phyloP scores from a whole-genome alignment of 2,797 vertebrate species.

The Sebastes minor region DNA sequence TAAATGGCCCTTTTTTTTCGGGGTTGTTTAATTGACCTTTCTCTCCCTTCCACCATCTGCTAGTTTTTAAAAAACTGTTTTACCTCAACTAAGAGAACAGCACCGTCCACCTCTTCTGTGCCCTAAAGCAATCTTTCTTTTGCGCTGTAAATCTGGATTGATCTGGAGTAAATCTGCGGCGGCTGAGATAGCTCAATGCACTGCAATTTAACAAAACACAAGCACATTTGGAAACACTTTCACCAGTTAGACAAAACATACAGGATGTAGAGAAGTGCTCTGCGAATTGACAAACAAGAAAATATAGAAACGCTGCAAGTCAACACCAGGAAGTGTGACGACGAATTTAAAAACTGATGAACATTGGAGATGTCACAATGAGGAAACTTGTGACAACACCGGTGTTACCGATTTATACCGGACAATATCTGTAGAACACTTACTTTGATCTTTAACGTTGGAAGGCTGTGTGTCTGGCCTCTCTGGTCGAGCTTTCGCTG shows the following conservation, averaged over 20 bases:
- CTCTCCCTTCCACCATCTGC: conserved; percentile 10
- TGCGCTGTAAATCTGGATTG: not conserved
- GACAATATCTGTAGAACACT: no score
- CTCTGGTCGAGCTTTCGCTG: no score
- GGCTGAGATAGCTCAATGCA: not conserved
- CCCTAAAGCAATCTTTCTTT: not conserved
- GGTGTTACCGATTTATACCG: no score
- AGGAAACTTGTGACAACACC: no score
- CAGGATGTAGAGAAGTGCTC: not conserved
- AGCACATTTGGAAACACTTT: not conserved
- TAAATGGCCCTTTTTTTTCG: not conserved
- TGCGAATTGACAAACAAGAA: not conserved
- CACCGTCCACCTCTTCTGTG: not conserved
- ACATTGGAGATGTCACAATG: no score
- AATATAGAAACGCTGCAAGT: no score
- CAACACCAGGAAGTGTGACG: no score
- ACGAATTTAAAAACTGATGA: no score
- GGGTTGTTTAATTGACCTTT: not conserved
- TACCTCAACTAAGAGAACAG: not conserved
- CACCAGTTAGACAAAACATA: not conserved
- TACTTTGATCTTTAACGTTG: no score
- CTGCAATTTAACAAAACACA: not conserved
- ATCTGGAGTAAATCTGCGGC: not conserved
- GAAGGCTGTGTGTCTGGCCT: no score
- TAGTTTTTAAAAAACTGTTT: not conserved